These are phyloP conservation scores for Lepidostoma basale DNA, from an alignment of 1,140 invertebrate species.

Conservation along the genomic window DNA sequence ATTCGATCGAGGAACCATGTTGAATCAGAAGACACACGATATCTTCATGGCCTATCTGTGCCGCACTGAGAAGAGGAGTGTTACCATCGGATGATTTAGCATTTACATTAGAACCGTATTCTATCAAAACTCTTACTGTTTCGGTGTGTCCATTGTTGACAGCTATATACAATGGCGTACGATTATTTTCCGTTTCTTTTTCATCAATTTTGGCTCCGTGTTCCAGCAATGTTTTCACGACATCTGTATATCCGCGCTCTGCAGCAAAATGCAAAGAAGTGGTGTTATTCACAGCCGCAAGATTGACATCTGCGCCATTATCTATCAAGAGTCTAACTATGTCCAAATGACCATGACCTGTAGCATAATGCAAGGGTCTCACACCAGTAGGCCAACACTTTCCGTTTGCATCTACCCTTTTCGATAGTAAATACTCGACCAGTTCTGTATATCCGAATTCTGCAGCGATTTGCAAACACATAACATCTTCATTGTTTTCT, in stretches of 20 bases:
- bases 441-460: neutral
- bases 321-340: neutral
- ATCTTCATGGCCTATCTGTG: neutral
- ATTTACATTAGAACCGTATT: neutral
- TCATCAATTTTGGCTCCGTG: neutral
- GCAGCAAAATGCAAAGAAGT: neutral
- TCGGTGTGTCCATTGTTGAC: neutral
- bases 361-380: neutral
- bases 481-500: neutral
- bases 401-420: neutral
- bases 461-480: neutral
- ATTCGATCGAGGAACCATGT: neutral
- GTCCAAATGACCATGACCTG: neutral
- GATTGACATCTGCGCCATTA: neutral
- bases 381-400: neutral
- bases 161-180: neutral
- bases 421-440: neutral
- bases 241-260: neutral
- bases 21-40: neutral
- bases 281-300: neutral
- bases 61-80: neutral
- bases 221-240: neutral
- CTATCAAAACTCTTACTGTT: neutral
- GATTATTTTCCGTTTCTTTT: neutral
- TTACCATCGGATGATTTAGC: neutral